Evolutionary conservation across 1,140 invertebrate genomes (phyloP).

Genomic region (Zaprionus africanus): DNA sequence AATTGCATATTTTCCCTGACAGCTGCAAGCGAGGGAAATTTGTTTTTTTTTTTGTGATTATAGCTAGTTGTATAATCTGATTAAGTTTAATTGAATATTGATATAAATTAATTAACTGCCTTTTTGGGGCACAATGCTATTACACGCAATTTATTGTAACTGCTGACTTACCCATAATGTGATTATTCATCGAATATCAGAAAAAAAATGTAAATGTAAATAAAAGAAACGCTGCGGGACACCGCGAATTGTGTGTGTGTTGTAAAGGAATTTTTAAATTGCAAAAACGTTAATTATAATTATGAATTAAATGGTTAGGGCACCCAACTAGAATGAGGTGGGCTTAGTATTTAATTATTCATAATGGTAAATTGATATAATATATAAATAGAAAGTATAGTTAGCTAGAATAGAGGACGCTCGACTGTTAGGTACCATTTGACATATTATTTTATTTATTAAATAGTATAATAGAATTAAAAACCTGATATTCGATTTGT

Average conservation of each 20-base stretch:
- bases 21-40: background rate
- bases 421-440: background rate
- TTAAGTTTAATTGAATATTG: slow-evolving; percentile 27
- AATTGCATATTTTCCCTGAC: background rate
- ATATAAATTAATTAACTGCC: slow-evolving; percentile 29
- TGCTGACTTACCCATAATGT: background rate
- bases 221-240: slow-evolving; percentile 10
- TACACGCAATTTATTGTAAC: background rate
- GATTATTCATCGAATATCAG: slow-evolving; percentile 26
- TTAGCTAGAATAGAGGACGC: background rate
- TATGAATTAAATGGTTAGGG: background rate
- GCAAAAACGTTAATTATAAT: slow-evolving; percentile 29
- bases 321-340: background rate
- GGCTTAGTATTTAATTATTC: background rate
- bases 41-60: background rate
- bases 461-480: too few species aligned
- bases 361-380: background rate
- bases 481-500: too few species aligned
- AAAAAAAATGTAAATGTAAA: slow-evolving; percentile 2
- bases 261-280: slow-evolving; percentile 10
- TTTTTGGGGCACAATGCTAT: background rate
- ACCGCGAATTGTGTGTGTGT: slow-evolving; percentile 23
- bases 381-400: background rate
- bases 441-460: too few species aligned
- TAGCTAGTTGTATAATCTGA: slow-evolving; percentile 15